Conservation (phyloP, 2,797 vertebrate species). For the Sciurus carolinensis region DNA sequence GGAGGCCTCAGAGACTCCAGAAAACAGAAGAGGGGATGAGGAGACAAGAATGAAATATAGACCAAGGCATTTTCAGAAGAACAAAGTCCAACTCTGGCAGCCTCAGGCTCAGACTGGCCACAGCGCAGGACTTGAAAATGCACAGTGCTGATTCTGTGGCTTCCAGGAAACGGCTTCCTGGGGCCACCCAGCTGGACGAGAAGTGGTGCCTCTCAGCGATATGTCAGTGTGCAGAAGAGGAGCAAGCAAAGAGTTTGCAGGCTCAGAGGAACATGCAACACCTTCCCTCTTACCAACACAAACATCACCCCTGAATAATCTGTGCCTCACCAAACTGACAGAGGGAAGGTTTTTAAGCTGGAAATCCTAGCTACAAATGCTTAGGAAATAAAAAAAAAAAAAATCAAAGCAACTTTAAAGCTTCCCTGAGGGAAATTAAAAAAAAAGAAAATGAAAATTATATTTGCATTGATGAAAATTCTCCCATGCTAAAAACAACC, state of each 20-base stretch:
- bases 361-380: background rate
- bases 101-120: background rate
- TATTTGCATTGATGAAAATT: background rate
- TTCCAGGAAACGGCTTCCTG: background rate
- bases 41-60: background rate
- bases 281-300: too few species aligned
- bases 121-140: too few species aligned
- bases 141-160: background rate
- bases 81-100: fast-evolving
- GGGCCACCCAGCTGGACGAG: fast-evolving
- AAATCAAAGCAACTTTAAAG: background rate
- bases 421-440: background rate
- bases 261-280: too few species aligned
- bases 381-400: background rate
- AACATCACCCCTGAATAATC: background rate
- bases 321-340: background rate
- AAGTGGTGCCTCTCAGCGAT: background rate
- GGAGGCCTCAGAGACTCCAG: background rate
- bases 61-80: background rate
- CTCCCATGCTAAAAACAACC: background rate
- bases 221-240: background rate
- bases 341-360: too few species aligned
- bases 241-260: background rate
- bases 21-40: too few species aligned
- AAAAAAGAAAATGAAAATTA: background rate